These are phyloP conservation scores for Nettapus auritus DNA, from an alignment of 2,113 vertebrate genomes.

Conservation along the genomic window DNA sequence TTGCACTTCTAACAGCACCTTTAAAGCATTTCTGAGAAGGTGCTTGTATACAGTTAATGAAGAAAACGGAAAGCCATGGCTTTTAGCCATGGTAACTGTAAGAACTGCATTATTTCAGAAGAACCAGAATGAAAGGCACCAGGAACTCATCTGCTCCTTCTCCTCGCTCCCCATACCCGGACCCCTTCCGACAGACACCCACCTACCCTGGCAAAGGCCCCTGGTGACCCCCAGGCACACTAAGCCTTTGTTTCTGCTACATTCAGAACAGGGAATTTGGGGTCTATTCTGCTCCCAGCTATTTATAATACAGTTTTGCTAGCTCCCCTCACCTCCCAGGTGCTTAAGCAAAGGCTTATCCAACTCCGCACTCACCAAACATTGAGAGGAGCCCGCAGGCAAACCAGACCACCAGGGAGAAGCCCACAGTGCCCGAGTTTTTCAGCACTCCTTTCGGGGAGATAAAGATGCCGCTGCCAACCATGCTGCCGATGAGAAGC, in stretches of 20 bases:
- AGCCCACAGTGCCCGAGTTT: constrained; percentile 86
- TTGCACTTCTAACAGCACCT: background rate
- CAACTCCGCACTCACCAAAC: constrained; percentile 78
- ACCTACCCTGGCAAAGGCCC: background rate
- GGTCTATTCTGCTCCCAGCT: background rate
- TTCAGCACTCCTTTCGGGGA: constrained; percentile 88
- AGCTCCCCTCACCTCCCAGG: background rate
- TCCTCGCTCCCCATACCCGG: background rate
- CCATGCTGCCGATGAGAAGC: constrained; percentile 85
- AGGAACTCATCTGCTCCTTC: background rate
- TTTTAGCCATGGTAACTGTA: background rate
- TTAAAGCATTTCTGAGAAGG: background rate
- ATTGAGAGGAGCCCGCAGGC: constrained; percentile 85
- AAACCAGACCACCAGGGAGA: constrained; percentile 86
- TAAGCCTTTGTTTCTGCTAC: background rate
- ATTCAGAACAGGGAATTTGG: background rate
- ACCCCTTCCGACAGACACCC: background rate
- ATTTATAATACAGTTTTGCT: background rate
- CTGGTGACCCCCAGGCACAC: background rate
- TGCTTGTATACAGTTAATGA: background rate
- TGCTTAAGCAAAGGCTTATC: background rate
- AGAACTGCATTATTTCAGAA: background rate
- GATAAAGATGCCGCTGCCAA: constrained; percentile 92
- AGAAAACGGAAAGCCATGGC: background rate
- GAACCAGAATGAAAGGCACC: background rate